These are phyloP conservation scores for Parazoanthus atlanticus DNA, from an alignment of 92 coral and sea anemone species.

Conservation along the genomic window DNA sequence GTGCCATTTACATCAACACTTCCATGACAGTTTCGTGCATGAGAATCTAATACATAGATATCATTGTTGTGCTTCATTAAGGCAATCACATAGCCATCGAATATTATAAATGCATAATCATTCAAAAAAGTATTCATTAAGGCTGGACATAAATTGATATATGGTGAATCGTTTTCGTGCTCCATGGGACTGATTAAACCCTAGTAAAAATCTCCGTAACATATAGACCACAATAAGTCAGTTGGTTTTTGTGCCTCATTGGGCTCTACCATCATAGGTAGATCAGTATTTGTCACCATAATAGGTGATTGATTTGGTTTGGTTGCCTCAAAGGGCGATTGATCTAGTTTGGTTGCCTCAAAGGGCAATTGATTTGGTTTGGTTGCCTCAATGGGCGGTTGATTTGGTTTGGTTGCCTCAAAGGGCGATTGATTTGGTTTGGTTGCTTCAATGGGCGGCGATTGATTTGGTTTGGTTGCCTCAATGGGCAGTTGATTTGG, in stretches of 20 bases:
- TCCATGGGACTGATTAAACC: neutral
- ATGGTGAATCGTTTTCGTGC: conserved; percentile 36
- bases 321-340: neutral
- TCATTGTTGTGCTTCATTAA: conserved; percentile 4
- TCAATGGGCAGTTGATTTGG: neutral
- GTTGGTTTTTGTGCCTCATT: conserved; percentile 30
- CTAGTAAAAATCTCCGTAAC: conserved; percentile 24
- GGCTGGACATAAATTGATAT: conserved; percentile 20
- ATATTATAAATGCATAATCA: conserved; percentile 33
- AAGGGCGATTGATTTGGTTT: neutral
- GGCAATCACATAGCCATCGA: conserved; percentile 30
- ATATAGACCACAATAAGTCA: conserved; percentile 26
- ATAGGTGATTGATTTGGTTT: no score
- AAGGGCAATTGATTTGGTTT: no score
- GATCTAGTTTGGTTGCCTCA: no score
- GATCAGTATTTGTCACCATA: conserved; percentile 43
- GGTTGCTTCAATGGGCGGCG: conserved; percentile 32
- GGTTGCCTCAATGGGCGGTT: no score
- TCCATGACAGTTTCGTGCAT: conserved; percentile 37
- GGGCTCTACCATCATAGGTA: conserved; percentile 21
- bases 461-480: neutral
- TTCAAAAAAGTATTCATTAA: conserved; percentile 12
- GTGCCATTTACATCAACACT: conserved; percentile 43
- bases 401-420: no score
- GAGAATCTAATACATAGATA: conserved; percentile 50